Evolutionary conservation across 2,797 vertebrate species (phyloP), one percentile per base, ranked within the genome.

Genomic region (Acanthurus lineatus): DNA sequence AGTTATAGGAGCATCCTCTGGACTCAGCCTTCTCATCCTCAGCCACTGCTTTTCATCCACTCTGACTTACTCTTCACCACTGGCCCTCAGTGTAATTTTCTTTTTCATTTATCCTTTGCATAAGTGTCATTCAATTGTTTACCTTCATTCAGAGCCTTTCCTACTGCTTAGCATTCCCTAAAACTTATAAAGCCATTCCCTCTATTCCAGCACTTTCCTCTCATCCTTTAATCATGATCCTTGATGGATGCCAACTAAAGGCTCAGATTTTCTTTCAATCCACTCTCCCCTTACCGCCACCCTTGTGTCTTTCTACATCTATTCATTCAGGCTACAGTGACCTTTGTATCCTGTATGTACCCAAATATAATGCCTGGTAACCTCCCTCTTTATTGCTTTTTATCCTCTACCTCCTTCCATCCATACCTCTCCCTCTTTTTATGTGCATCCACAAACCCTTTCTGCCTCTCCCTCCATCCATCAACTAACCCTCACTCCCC

Each of bases 161-260:
- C 72, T 42, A 28, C 63, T 17, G 58, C 69, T 77, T 65, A 82
- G 82, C 68, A 68, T 59, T 57, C 17, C 51, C 45, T 32, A 32
- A 32, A 70, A 19, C 84, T 52, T 45, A 81, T 77, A 17, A 59
- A 22, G 77, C 28, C 68, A 48, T 25, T 12, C 54, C 77, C 17
- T 19, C 63, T 5, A 11, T 68, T 91, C 89, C 83, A 88, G 91
- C 89, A 88, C 84, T 77, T 72, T 53, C 60, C 73, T 68, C 71
- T 73, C 65, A 65, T 77, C 80, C 84, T 76, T 79, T 79, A 32
- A 88, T 88, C 87, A 66, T 15, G 63, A 16, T 42, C 63, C 76
- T 69, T 51, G 66, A 77, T 87, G 84, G 82, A 73, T 53, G 71
- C 51, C 65, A 77, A 78, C 77, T 84, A 88, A 86, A 60, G 32